Conservation (phyloP, 92 coral and sea anemone species). For the Actinernus sp. region DNA sequence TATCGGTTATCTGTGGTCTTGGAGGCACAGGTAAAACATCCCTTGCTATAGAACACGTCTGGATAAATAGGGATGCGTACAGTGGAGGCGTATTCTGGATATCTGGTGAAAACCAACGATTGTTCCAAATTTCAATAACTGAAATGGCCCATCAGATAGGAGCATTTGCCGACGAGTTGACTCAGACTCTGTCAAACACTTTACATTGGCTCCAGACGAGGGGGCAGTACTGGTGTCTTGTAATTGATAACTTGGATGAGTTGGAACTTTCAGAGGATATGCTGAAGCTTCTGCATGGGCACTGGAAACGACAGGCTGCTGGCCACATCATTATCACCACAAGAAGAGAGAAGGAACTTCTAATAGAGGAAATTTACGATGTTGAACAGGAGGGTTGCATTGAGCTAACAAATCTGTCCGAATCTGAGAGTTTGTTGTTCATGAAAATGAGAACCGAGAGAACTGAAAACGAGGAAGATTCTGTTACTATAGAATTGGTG, state of each 20-base stretch:
- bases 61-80: conserved; percentile 57
- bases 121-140: conserved; percentile 63
- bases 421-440: conserved; percentile 65
- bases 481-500: conserved; percentile 30
- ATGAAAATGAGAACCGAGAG: conserved; percentile 38
- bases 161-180: conserved; percentile 56
- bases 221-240: conserved; percentile 64
- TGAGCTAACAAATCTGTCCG: conserved; percentile 51
- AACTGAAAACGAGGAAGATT: conserved; percentile 11
- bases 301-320: conserved; percentile 62
- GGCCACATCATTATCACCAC: conserved; percentile 85
- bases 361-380: conserved; percentile 48
- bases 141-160: conserved; percentile 75
- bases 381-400: conserved; percentile 52
- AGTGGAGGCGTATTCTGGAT: conserved; percentile 89
- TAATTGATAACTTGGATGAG: conserved; percentile 82
- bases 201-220: conserved; percentile 48
- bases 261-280: conserved; percentile 63
- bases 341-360: conserved; percentile 65
- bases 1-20: conserved; percentile 75
- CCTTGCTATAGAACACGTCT: conserved; percentile 77
- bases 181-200: conserved; percentile 58
- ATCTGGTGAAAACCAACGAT: conserved; percentile 74
- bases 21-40: conserved; percentile 93
- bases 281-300: conserved; percentile 63